A percentile compares a stretch with the other conserved stretches of the same genome.
These are phyloP conservation scores for Tipula confusa DNA, from an alignment of 2,888 invertebrate genomes.

Conservation along the genomic window DNA sequence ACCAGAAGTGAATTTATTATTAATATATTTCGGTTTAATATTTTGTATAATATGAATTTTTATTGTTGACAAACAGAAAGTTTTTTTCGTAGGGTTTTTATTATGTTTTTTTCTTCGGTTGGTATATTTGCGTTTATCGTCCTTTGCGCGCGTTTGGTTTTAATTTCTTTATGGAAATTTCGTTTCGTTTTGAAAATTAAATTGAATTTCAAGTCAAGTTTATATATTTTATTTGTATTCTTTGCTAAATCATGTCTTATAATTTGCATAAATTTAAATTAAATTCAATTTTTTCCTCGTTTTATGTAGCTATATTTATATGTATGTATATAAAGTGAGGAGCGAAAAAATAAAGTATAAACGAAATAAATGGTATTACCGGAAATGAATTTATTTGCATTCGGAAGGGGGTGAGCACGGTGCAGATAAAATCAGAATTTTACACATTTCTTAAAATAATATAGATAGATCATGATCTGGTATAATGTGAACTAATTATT, in stretches of 20 bases:
- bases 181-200: background rate
- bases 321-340: background rate
- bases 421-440: background rate
- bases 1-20: conserved; percentile 6
- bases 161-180: conserved; percentile 25
- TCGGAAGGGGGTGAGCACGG: background rate
- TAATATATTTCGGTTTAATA: background rate
- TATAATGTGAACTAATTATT: background rate
- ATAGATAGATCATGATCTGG: too few relatives aligned
- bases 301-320: too few relatives aligned
- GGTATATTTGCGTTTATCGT: background rate
- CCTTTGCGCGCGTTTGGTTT: conserved; percentile 12
- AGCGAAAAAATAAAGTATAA: background rate
- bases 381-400: background rate
- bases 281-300: background rate
- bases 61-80: conserved; percentile 1
- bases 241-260: background rate
- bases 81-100: too few relatives aligned
- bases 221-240: background rate
- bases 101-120: background rate
- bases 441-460: too few relatives aligned
- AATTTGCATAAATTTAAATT: conserved; percentile 6
- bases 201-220: background rate
- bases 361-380: background rate
- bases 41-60: conserved; percentile 5